Conservation (phyloP, 2,797 vertebrate genomes). For the Sebastes alutus region DNA sequence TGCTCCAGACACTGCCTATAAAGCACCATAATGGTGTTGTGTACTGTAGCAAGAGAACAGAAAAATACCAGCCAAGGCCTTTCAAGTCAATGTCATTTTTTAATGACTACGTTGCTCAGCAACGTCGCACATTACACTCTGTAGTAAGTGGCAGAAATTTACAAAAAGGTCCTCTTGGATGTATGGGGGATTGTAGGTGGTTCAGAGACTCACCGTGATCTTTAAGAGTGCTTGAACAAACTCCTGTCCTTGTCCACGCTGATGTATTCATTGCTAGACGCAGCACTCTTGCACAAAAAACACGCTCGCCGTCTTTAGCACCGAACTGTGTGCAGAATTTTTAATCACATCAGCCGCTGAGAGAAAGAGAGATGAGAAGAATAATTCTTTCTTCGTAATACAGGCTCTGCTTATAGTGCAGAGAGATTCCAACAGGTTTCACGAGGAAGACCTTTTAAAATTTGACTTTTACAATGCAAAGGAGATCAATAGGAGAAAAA, state of each 20-base stretch:
- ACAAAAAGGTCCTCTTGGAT: not conserved
- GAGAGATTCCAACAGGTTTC: not conserved
- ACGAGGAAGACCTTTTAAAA: not conserved
- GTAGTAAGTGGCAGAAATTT: not conserved
- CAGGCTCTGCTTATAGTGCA: not conserved
- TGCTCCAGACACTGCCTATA: too few relatives aligned
- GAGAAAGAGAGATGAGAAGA: not conserved
- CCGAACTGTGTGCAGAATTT: slow-evolving; percentile 5
- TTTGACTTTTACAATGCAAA: not conserved
- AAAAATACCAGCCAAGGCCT: not conserved
- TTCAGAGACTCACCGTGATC: not conserved
- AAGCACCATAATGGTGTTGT: not conserved
- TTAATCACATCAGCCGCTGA: not conserved
- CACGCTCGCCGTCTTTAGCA: not conserved
- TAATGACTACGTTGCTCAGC: not conserved
- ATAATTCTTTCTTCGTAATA: not conserved
- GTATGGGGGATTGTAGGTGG: not conserved
- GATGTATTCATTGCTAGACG: slow-evolving; percentile 13
- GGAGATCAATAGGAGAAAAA: not conserved
- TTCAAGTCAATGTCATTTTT: not conserved
- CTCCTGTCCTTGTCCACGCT: slow-evolving; percentile 17
- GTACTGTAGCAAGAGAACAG: not conserved
- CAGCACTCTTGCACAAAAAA: slow-evolving; percentile 6
- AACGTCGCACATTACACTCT: not conserved
- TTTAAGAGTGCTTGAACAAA: slow-evolving; percentile 5